Evolutionary conservation across 2,888 invertebrate genomes (phyloP).

Genomic region (Oegoconia quadripuncta): DNA sequence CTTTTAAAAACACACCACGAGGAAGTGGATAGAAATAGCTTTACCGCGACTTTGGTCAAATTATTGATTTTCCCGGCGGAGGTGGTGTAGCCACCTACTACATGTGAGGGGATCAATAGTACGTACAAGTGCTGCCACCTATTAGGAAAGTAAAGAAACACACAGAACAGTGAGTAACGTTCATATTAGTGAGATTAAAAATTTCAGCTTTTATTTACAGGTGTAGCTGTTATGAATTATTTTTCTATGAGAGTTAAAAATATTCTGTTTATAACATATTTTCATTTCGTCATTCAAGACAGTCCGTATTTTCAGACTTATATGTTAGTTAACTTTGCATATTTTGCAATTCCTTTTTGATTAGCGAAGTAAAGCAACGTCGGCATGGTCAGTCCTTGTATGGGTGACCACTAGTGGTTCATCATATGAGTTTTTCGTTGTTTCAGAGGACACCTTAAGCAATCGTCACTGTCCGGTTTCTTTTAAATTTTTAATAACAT

Average conservation of each 20-base stretch:
- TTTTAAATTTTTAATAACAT: too few species aligned
- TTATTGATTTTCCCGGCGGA: slow-evolving; percentile 63
- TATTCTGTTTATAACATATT: too few species aligned
- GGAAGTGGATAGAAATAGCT: slow-evolving; percentile 38
- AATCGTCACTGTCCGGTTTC: too few species aligned
- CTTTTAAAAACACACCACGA: slow-evolving; percentile 28
- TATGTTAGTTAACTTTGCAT: too few species aligned
- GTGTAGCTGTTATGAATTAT: slow-evolving; percentile 1
- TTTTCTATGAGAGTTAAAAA: background rate
- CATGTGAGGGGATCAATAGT: slow-evolving; percentile 62
- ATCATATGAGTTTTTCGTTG: too few species aligned
- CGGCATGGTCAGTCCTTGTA: too few species aligned
- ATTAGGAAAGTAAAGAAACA: slow-evolving; percentile 15
- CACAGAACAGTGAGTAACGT: background rate
- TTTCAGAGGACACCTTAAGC: too few species aligned
- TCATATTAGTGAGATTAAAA: background rate
- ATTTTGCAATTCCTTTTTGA: too few species aligned
- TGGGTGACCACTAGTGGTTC: too few species aligned
- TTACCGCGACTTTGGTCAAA: slow-evolving; percentile 47
- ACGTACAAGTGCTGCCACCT: slow-evolving; percentile 54
- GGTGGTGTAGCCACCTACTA: slow-evolving; percentile 24
- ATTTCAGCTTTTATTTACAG: slow-evolving; percentile 1
- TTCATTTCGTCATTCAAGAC: too few species aligned
- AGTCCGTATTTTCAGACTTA: too few species aligned
- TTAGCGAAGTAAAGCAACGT: too few species aligned